phyloP scores from a whole-genome alignment of 2,888 invertebrate genomes.

The Pristionchus fissidentatus region DNA sequence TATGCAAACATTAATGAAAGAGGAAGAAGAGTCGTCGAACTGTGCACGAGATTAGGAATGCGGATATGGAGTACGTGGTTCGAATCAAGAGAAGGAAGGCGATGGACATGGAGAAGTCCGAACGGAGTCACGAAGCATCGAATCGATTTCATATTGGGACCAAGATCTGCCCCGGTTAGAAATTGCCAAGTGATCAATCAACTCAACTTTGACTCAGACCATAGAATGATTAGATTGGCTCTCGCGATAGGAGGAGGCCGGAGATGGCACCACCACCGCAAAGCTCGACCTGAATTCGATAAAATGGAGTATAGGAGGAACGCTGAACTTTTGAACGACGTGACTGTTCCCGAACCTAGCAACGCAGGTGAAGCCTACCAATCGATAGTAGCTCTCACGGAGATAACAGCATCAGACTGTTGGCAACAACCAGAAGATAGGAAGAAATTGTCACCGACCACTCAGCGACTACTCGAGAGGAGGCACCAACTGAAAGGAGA shows the following conservation, averaged over 20 bases:
- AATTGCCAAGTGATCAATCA: conserved; percentile 11
- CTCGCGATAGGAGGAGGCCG: neutral
- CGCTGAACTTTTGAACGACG: neutral
- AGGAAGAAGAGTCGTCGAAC: neutral
- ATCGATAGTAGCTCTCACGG: neutral
- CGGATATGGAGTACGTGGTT: too few relatives aligned
- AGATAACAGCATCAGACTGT: neutral
- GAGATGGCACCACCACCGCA: neutral
- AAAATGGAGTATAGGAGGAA: neutral
- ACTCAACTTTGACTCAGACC: neutral
- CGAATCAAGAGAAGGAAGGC: too few relatives aligned
- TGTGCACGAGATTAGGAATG: too few relatives aligned
- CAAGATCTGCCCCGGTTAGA: too few relatives aligned
- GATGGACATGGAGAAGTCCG: too few relatives aligned
- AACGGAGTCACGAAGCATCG: too few relatives aligned
- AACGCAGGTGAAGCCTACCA: neutral
- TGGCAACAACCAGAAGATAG: neutral
- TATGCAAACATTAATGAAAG: conserved; percentile 18
- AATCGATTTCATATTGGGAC: too few relatives aligned
- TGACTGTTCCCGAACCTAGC: neutral
- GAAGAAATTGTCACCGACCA: neutral
- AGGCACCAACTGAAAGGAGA: conserved; percentile 1
- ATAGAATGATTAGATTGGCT: neutral
- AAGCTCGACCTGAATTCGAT: neutral
- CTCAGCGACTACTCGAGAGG: neutral